Percentiles rank a stretch among this genome's conserved stretches.
These are phyloP conservation scores for Pollenia labialis DNA, from an alignment of 2,888 invertebrate species.

Conservation along the genomic window DNA sequence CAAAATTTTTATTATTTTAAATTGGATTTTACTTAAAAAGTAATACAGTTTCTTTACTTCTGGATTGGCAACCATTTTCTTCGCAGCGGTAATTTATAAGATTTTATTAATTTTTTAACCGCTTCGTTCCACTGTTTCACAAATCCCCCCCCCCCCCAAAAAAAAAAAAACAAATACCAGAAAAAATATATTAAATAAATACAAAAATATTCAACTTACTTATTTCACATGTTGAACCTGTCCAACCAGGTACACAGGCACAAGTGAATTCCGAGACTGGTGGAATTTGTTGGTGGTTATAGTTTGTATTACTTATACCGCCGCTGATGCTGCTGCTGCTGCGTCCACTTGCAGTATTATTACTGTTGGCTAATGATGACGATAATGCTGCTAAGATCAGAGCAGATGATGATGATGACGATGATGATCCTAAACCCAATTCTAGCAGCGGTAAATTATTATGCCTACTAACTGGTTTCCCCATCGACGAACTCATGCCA, in stretches of 20 bases:
- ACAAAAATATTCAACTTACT: slow-evolving; percentile 85
- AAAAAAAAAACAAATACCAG: slow-evolving; percentile 41
- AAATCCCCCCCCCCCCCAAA: too few relatives aligned
- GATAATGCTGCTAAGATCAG: slow-evolving; percentile 59
- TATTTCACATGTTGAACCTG: slow-evolving; percentile 91
- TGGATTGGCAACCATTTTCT: too few relatives aligned
- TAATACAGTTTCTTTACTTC: too few relatives aligned
- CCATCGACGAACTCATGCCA: slow-evolving; percentile 84
- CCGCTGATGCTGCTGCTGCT: slow-evolving; percentile 54
- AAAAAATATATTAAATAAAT: slow-evolving; percentile 32
- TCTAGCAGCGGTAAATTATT: slow-evolving; percentile 80
- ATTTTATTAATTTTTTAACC: neutral
- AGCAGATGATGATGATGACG: slow-evolving; percentile 72
- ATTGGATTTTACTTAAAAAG: too few relatives aligned
- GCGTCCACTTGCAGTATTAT: slow-evolving; percentile 49
- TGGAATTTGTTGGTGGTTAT: slow-evolving; percentile 76
- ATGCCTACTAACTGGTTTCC: slow-evolving; percentile 83
- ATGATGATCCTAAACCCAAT: slow-evolving; percentile 76
- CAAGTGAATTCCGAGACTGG: slow-evolving; percentile 88
- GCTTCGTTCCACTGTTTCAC: slow-evolving; percentile 22
- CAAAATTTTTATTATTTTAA: too few relatives aligned
- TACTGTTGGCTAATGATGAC: slow-evolving; percentile 63
- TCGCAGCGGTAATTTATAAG: too few relatives aligned
- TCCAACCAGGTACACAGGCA: slow-evolving; percentile 93
- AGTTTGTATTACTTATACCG: slow-evolving; percentile 71